Evolutionary conservation across 2,797 vertebrate genomes (phyloP), one percentile per base, ranked within the genome.

Genomic region (Clarias laeviceps): DNA sequence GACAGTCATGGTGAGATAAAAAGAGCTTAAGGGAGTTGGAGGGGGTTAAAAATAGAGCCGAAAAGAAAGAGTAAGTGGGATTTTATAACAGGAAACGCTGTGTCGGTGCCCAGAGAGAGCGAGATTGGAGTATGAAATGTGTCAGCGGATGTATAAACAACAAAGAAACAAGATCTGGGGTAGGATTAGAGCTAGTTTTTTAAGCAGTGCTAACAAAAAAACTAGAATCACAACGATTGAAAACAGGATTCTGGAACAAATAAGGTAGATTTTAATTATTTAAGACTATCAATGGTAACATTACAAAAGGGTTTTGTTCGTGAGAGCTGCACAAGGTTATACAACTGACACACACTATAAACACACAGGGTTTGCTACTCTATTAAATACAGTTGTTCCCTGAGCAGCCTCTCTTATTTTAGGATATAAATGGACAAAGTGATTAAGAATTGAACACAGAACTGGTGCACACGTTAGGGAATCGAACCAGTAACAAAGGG

Each of bases 71-170:
- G 87, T 79, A 29, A 91, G 89, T 91, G 93, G 93, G 91, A 91
- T 93, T 92, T 91, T 92, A 88, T 94, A 93, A 94, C 91, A 90
- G 80, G 89, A 83, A 93, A 80, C 91, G 89, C 93, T 90, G 94
- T 91, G 91, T 91, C 91, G 91, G 90, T 77, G 89, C 88, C 92
- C 90, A 62, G 29, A 80, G 29, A 80, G 40, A 62, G 69, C 62
- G 77, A 73, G 61, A 17, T 70, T 62, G 8, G 40, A 50, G 69
- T 66, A 66, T 70, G 34, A 82, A 84, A 73, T 5, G 5, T 64
- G 82, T 50, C 57, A 62, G 50, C 9, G 32, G 66, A 70, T 81
- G 54, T 32, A 74, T 2, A 79, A 73, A 85, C 69, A 82, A 80
- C 61, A 76, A 80, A 40, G 79, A 56, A 82, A 59, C 80, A 82